Evolutionary conservation across 2,888 invertebrate genomes (phyloP).

Genomic region (Aphidoletes aphidimyza): DNA sequence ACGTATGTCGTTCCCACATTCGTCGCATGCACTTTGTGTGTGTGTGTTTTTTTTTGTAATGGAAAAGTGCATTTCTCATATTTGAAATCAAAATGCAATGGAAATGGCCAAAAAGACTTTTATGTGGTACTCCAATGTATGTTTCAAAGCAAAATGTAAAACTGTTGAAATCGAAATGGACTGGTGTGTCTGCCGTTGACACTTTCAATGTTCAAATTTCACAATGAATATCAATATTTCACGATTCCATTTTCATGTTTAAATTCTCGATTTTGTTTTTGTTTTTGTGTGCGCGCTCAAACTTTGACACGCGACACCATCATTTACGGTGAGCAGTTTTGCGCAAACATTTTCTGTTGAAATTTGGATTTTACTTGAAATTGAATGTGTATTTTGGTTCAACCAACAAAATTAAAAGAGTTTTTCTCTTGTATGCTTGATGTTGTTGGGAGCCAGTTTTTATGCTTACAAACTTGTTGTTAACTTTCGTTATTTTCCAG

Average conservation of each 20-base stretch:
- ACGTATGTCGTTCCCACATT: background rate
- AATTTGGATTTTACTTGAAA: too few relatives aligned
- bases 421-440: background rate
- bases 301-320: too few relatives aligned
- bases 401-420: background rate
- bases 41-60: background rate
- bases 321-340: too few relatives aligned
- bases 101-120: background rate
- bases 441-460: too few relatives aligned
- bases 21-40: slow-evolving; percentile 19
- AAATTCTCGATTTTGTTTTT: background rate
- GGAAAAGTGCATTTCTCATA: slow-evolving; percentile 29
- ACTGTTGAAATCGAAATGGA: background rate
- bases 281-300: too few relatives aligned
- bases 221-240: background rate
- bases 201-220: background rate
- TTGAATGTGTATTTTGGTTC: too few relatives aligned
- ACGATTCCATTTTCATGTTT: background rate
- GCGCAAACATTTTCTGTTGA: too few relatives aligned
- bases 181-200: slow-evolving; percentile 1
- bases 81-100: background rate
- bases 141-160: background rate
- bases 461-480: background rate
- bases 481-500: slow-evolving; percentile 25
- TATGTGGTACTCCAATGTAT: background rate